These are phyloP conservation scores for Apogon hyalosoma DNA, from an alignment of 2,797 vertebrate species.

Conservation along the genomic window DNA sequence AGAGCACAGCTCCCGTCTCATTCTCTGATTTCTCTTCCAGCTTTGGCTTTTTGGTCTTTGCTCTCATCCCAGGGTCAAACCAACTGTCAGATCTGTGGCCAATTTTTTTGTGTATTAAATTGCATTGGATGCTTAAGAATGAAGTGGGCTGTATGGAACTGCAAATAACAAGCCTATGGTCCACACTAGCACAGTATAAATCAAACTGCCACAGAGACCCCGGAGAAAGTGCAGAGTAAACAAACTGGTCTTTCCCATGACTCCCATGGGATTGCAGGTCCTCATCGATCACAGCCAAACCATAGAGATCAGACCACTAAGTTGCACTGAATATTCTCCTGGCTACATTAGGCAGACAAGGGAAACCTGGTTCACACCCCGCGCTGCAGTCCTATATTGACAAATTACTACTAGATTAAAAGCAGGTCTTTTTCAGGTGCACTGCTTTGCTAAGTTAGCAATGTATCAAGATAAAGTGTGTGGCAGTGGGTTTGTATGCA, in stretches of 20 bases:
- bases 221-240: conserved; percentile 84
- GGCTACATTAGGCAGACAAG: conserved; percentile 46
- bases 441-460: conserved; percentile 20
- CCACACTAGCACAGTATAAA: conserved; percentile 74
- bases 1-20: conserved; percentile 62
- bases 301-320: conserved; percentile 50
- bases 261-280: conserved; percentile 67
- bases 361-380: conserved; percentile 46
- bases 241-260: conserved; percentile 80
- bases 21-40: conserved; percentile 66
- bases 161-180: conserved; percentile 59
- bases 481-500: conserved; percentile 26
- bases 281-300: conserved; percentile 78
- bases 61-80: conserved; percentile 63
- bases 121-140: conserved; percentile 65
- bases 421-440: conserved; percentile 43
- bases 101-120: conserved; percentile 71
- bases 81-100: conserved; percentile 57
- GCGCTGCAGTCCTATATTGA: conserved; percentile 36
- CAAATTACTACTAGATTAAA: conserved; percentile 52
- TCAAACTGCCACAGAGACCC: conserved; percentile 79
- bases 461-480: conserved; percentile 21
- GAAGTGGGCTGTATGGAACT: conserved; percentile 43
- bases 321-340: conserved; percentile 56
- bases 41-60: conserved; percentile 47